A percentile compares a stretch with the other conserved stretches of the same genome.
Evolutionary conservation across 2,888 invertebrate species (phyloP).

Genomic region (Phrixothrix hirtus): DNA sequence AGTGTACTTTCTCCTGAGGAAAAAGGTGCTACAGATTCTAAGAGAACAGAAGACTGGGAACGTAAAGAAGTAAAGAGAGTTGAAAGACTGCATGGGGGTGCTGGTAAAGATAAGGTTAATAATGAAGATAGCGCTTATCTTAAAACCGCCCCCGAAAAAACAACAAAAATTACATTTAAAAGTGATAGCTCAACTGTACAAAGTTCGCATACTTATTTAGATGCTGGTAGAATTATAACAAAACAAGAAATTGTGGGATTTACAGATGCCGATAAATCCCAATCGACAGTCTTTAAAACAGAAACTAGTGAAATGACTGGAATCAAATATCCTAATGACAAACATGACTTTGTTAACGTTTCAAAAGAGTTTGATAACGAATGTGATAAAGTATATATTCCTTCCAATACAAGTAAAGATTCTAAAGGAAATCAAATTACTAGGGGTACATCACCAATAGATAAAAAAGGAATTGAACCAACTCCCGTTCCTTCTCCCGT

Average conservation of each 20-base stretch:
- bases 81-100: constrained; percentile 55
- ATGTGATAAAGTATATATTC: constrained; percentile 13
- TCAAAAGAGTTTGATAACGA: constrained; percentile 7
- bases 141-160: constrained; percentile 41
- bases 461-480: constrained; percentile 45
- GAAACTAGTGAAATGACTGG: constrained; percentile 30
- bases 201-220: constrained; percentile 21
- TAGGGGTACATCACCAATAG: constrained; percentile 55
- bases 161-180: constrained; percentile 36
- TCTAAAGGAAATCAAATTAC: constrained; percentile 38
- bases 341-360: constrained; percentile 1
- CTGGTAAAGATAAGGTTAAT: constrained; percentile 47
- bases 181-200: constrained; percentile 17
- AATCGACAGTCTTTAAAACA: constrained; percentile 25
- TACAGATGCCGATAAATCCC: constrained; percentile 27
- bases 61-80: constrained; percentile 52
- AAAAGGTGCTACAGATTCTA: constrained; percentile 56
- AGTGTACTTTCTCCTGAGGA: constrained; percentile 52
- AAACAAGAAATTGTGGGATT: constrained; percentile 28
- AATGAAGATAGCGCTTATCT: constrained; percentile 41
- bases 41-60: constrained; percentile 55
- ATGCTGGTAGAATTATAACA: constrained; percentile 24
- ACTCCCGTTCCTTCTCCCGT: constrained; percentile 44
- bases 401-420: constrained; percentile 8
- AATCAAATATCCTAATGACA: constrained; percentile 20